Base-by-base conservation (phyloP, 1,140 invertebrate genomes). In the Venustaconcha ellipsiformis region DNA sequence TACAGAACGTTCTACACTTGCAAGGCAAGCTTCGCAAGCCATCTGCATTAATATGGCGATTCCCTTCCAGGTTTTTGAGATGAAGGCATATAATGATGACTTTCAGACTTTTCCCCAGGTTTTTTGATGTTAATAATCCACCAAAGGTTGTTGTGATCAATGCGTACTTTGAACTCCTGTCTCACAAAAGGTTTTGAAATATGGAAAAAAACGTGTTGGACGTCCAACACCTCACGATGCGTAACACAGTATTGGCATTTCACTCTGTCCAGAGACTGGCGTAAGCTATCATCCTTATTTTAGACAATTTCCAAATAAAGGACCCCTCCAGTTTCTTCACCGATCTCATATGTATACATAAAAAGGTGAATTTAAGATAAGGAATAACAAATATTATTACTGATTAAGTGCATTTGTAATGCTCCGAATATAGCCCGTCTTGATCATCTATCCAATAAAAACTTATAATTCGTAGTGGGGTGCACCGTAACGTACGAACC, bases 111-210 rank as follows among this genome's bases (percentile, higher is more conserved):
- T 37, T 66, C 72, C 20, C 37, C 37, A 37, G 64, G 72, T 11
- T 67, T 57, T 69, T 74, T 74, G 56, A 74, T 62, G 15, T 63
- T 67, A 6, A 11, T 48, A 23, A 74, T 20, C 72, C 66, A 74
- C 30, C 15, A 30, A 14, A 73, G 56, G 6, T 62, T 57, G 1
- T 23, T n/a, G 20, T 73, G 71, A 58, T 72, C 71, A 3, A 62
- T 72, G 55, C 71, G 18, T 14, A 72, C 48, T 1, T 56, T 37
- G 48, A 72, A 72, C 18, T 66, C 58, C 59, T n/a, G 26, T 63
- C 71, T 55, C 57, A 74, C 20, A 74, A 68, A 68, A 74, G 56
- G 67, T 65, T 6, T 66, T 59, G 23, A 68, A 74, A 23, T 74
- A 23, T 62, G 23, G 66, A n/a, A n/a, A 14, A 37, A 55, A 67